Conservation (phyloP, 2,888 invertebrate genomes). For the Drosophila nr. perissopoda region DNA sequence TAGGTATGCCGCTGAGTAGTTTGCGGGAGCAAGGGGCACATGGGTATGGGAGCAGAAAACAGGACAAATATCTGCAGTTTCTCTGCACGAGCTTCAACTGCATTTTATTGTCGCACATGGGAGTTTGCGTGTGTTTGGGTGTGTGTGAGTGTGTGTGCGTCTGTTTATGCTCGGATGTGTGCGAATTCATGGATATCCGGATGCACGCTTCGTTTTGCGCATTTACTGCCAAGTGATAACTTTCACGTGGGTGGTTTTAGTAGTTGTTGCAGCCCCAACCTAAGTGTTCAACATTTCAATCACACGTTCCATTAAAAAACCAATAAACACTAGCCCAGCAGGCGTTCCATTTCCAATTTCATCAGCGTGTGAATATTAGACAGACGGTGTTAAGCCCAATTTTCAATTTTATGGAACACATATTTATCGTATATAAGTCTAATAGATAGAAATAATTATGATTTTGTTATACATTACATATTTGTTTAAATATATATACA, state of each 20-base stretch:
- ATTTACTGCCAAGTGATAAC: slow-evolving; percentile 73
- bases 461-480: not conserved
- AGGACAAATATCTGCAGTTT: slow-evolving; percentile 52
- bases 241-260: slow-evolving; percentile 68
- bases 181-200: slow-evolving; percentile 53
- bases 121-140: not conserved
- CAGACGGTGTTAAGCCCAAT: not conserved
- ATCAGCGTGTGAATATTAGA: not conserved
- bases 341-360: slow-evolving; percentile 35
- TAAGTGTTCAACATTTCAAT: slow-evolving; percentile 32
- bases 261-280: slow-evolving; percentile 48
- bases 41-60: slow-evolving; percentile 10
- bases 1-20: not conserved
- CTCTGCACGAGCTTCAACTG: slow-evolving; percentile 62
- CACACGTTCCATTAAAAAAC: slow-evolving; percentile 20
- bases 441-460: not conserved
- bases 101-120: slow-evolving; percentile 70
- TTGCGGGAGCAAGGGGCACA: not conserved
- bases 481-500: not conserved
- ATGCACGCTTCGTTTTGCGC: slow-evolving; percentile 67
- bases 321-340: slow-evolving; percentile 26
- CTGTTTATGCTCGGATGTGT: slow-evolving; percentile 28
- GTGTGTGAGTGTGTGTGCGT: slow-evolving; percentile 16
- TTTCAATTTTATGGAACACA: not conserved
- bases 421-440: not conserved